Percentiles rank a stretch among this genome's conserved stretches.
These are phyloP conservation scores for Thymelicus acteon DNA, from an alignment of 2,888 invertebrate species.

Conservation along the genomic window DNA sequence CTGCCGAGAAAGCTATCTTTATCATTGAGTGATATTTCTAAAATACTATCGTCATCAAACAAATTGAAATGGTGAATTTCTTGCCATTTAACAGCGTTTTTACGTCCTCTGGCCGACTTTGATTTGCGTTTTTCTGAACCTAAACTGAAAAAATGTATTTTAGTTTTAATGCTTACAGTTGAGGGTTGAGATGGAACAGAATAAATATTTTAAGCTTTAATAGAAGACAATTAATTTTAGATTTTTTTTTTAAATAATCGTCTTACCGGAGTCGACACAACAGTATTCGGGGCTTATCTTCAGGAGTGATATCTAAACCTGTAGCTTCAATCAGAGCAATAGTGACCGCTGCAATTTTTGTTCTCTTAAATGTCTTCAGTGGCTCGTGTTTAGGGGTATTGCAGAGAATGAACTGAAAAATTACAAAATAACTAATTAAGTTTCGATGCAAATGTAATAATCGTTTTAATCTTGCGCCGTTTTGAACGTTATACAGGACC, in stretches of 20 bases:
- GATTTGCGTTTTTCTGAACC: conserved; percentile 98
- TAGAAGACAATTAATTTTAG: neutral
- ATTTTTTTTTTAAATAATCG: conserved; percentile 15
- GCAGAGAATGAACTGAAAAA: conserved; percentile 64
- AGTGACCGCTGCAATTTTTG: conserved; percentile 90
- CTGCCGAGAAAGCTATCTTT: conserved; percentile 86
- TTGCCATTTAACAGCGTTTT: conserved; percentile 89
- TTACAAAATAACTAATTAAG: neutral
- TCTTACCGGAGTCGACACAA: conserved; percentile 95
- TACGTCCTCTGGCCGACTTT: conserved; percentile 88
- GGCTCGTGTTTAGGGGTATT: conserved; percentile 64
- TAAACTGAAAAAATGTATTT: conserved; percentile 83
- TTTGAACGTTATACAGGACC: no score
- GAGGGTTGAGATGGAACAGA: no score
- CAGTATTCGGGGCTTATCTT: conserved; percentile 91
- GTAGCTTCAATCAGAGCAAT: conserved; percentile 96
- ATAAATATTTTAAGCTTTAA: no score
- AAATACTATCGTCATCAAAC: conserved; percentile 94
- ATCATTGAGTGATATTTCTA: conserved; percentile 95
- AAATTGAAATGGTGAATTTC: conserved; percentile 98
- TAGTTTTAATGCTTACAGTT: neutral
- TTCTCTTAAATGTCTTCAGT: conserved; percentile 55
- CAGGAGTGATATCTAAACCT: conserved; percentile 91
- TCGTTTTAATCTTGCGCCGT: no score
- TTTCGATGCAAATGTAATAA: no score